Percentiles rank a stretch among this genome's conserved stretches.
Conservation (phyloP, 64 coral and sea anemone genomes). For the Anthopleura sola region DNA sequence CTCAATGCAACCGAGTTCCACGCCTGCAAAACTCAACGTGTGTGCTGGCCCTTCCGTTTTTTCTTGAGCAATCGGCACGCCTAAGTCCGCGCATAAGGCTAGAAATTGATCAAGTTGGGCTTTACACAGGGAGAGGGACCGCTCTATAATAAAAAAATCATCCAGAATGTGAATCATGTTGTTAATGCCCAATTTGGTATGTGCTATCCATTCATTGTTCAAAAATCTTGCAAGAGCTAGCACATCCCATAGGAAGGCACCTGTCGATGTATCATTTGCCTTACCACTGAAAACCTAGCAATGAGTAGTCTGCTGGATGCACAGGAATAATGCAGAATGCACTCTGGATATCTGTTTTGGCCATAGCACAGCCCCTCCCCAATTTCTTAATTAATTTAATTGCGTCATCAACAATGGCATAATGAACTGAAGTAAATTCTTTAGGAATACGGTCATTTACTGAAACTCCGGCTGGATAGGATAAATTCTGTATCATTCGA, state of each 20-base stretch:
- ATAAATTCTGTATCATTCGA: conserved; percentile 36
- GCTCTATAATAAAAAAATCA: conserved; percentile 25
- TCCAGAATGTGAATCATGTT: conserved; percentile 40
- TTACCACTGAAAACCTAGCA: not conserved
- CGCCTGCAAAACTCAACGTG: conserved; percentile 27
- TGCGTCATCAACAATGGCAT: conserved; percentile 27
- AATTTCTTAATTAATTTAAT: conserved; percentile 13
- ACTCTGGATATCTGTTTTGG: conserved; percentile 6
- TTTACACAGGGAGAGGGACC: not conserved
- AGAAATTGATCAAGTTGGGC: conserved; percentile 9
- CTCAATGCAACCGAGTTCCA: conserved; percentile 24
- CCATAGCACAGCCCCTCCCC: not conserved
- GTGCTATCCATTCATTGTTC: conserved; percentile 48
- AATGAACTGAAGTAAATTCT: conserved; percentile 25
- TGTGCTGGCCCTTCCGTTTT: conserved; percentile 19
- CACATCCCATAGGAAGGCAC: conserved; percentile 23
- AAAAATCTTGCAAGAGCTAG: conserved; percentile 18
- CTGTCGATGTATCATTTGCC: not conserved
- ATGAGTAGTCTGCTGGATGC: not conserved
- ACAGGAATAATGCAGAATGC: conserved; percentile 18
- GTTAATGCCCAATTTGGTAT: conserved; percentile 10
- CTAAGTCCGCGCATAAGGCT: conserved; percentile 16
- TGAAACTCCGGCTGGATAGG: conserved; percentile 26
- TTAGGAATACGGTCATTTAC: conserved; percentile 32
- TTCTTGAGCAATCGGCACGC: conserved; percentile 52